Percentiles rank a stretch among this genome's conserved stretches.
Conservation (phyloP, 2,888 invertebrate genomes). For the Pristionchus japonicus region DNA sequence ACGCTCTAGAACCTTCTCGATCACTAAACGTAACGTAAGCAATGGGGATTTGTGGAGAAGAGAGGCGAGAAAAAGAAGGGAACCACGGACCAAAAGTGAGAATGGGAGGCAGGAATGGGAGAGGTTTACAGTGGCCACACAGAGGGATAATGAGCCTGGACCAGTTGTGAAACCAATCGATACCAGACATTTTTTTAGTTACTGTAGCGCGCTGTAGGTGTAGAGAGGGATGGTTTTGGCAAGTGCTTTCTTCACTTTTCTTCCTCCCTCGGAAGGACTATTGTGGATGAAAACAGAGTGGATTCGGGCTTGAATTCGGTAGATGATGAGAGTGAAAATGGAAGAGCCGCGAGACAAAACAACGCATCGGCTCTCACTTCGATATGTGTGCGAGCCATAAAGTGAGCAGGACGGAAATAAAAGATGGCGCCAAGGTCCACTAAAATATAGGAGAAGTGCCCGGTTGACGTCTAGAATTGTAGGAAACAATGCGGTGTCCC, state of each 20-base stretch:
- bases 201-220: not conserved
- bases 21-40: slow-evolving; percentile 2
- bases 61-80: not conserved
- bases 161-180: not conserved
- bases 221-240: not conserved
- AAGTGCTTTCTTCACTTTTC: not conserved
- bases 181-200: not conserved
- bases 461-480: not conserved
- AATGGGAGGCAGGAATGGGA: not conserved
- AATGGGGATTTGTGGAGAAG: not conserved
- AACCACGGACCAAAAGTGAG: not conserved
- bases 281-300: not conserved
- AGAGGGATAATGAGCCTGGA: not conserved
- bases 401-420: slow-evolving; percentile 25
- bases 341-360: not conserved
- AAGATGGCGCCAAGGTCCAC: not conserved
- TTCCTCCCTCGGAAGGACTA: not conserved
- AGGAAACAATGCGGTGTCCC: not conserved
- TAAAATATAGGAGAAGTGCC: not conserved
- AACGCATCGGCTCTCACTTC: not conserved
- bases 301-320: not conserved
- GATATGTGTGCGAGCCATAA: slow-evolving; percentile 3
- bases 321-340: not conserved
- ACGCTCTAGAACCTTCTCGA: not conserved
- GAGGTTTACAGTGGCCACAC: not conserved